Evolutionary conservation across 2,113 vertebrate genomes (phyloP), one percentile per base, ranked within the genome.

Genomic region (Oceanodroma tethys): DNA sequence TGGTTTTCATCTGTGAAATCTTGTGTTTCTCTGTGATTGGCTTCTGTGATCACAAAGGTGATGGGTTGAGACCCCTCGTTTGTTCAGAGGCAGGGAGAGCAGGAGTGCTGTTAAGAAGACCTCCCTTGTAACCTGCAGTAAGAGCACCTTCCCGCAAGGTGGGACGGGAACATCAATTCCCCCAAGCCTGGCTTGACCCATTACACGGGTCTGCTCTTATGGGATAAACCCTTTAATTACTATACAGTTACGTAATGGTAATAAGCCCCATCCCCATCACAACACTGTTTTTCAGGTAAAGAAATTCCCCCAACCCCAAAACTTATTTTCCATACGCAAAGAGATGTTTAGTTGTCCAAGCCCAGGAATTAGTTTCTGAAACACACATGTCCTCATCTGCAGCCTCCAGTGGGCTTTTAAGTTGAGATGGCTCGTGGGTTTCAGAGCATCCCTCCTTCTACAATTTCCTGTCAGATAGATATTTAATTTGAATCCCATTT

Each of bases 131-230:
- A 70, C 17, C 18, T 85, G 23, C 45, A 18, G 2, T 50, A 27
- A 79, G 40, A 60, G 22, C 14, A 38, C 42, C 26, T 82, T 88
- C 26, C 50, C 0, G 0, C 16, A 16, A 40, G 27, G 14, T 34
- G 30, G 4, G 16, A 63, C 0, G 1, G 40, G 16, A 80, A 11
- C 6, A 22, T 58, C 17, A 30, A 1, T 65, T 81, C 55, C 36
- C 42, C 16, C 30, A 42, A 42, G n/a, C 40, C 59, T 74, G 59
- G 15, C 3, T 1, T 42, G 40, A 47, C 11, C 9, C 16, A 18
- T 25, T 83, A 10, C 11, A 30, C 16, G 18, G 25, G 23, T 48
- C 55, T 88, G 23, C 27, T 56, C 10, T 71, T 56, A 52, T 56
- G 66, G 27, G 38, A 23, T 53, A 58, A 75, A 36, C 7, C 6